These are phyloP conservation scores for Oryzaephilus surinamensis DNA, from an alignment of 1,140 invertebrate genomes.

Conservation along the genomic window DNA sequence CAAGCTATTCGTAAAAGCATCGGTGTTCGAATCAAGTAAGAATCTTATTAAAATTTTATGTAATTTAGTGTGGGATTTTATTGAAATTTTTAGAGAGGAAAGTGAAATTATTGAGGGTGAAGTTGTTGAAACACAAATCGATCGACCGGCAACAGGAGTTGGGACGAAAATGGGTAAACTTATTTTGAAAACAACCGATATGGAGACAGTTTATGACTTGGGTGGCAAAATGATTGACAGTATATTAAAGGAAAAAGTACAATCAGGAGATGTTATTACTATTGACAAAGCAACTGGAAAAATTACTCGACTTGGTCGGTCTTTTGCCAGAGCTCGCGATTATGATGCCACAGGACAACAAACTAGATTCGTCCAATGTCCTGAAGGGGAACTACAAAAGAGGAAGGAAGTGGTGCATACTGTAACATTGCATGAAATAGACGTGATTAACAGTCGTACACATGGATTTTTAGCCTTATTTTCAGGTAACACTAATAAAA, in stretches of 20 bases:
- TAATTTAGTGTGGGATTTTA: conserved; percentile 10
- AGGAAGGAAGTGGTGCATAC: conserved; percentile 99
- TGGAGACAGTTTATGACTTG: conserved; percentile 99
- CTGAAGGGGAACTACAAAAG: conserved; percentile 97
- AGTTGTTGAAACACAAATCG: conserved; percentile 95
- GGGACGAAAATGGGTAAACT: conserved; percentile 88
- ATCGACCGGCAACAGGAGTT: conserved; percentile 81
- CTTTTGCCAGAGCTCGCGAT: conserved; percentile 90
- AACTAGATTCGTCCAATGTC: conserved; percentile 94
- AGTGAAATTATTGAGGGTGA: conserved; percentile 98
- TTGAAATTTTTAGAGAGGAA: conserved; percentile 63
- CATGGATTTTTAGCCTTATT: conserved; percentile 97
- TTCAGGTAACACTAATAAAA: conserved; percentile 55
- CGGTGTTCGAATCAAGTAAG: conserved; percentile 91
- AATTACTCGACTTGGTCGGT: conserved; percentile 88
- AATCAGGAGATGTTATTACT: conserved; percentile 92
- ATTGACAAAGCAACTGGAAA: conserved; percentile 98
- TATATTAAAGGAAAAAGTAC: conserved; percentile 93
- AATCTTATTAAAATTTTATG: conserved; percentile 17
- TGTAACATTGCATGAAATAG: conserved; percentile 96
- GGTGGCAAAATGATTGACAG: conserved; percentile 98
- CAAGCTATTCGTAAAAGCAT: conserved; percentile 97
- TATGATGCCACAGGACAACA: conserved; percentile 87
- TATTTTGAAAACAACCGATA: conserved; percentile 97
- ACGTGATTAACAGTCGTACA: conserved; percentile 94